Conservation (phyloP, 2,888 invertebrate species). For the Blastobasis lacticolella region DNA sequence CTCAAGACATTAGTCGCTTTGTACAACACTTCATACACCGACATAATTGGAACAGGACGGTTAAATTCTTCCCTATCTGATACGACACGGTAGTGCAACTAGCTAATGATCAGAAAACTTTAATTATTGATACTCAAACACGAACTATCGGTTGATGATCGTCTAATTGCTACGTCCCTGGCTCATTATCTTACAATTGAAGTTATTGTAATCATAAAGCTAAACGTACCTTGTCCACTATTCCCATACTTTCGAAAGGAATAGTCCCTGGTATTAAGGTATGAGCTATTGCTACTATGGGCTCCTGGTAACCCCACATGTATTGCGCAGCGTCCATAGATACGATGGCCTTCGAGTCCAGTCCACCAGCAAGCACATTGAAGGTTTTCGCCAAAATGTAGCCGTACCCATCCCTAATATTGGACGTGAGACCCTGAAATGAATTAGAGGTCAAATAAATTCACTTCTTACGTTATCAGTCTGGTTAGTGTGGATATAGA, state of each 20-base stretch:
- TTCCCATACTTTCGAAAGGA: conserved; percentile 81
- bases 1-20: too few species aligned
- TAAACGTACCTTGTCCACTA: conserved; percentile 80
- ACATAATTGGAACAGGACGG: not conserved
- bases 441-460: not conserved
- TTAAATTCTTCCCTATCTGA: too few species aligned
- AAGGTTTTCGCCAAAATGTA: conserved; percentile 44
- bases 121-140: too few species aligned
- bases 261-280: conserved; percentile 81
- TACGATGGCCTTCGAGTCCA: conserved; percentile 77
- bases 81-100: not conserved
- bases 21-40: not conserved
- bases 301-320: conserved; percentile 89
- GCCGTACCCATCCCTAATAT: conserved; percentile 26
- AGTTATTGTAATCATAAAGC: too few species aligned
- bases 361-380: conserved; percentile 67
- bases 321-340: conserved; percentile 79
- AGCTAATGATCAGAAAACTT: not conserved
- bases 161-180: too few species aligned
- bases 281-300: conserved; percentile 80
- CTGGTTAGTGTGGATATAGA: too few species aligned
- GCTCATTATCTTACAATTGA: too few species aligned
- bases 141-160: conserved; percentile 26
- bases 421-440: conserved; percentile 73
- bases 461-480: too few species aligned